Percentiles rank a stretch among this genome's conserved stretches.
phyloP scores from a whole-genome alignment of 2,888 invertebrate species.

The Lissonota sp. region DNA sequence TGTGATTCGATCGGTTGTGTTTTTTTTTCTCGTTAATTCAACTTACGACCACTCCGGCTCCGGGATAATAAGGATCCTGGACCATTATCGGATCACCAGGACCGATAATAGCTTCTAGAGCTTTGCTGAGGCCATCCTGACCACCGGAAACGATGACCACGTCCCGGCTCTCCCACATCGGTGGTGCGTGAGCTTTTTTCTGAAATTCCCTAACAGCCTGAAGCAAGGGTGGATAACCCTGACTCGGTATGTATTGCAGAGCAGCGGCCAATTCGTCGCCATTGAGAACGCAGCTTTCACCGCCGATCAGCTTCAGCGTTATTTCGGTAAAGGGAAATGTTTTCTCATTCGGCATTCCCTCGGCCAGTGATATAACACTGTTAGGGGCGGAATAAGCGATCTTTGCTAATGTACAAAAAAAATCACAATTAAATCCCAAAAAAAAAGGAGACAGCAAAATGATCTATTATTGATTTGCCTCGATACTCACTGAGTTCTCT shows the following conservation, averaged over 20 bases:
- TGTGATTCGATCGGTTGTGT: too few relatives aligned
- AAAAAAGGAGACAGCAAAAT: background rate
- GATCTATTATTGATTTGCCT: background rate
- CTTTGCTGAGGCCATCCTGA: constrained; percentile 91
- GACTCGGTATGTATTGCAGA: constrained; percentile 91
- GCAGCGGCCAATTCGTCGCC: constrained; percentile 87
- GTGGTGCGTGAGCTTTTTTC: constrained; percentile 87
- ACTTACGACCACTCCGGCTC: constrained; percentile 88
- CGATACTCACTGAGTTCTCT: constrained; percentile 85
- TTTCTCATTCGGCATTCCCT: constrained; percentile 90
- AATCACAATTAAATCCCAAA: background rate
- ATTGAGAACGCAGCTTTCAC: constrained; percentile 85
- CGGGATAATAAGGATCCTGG: constrained; percentile 90
- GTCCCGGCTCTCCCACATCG: constrained; percentile 86
- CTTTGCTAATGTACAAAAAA: constrained; percentile 82
- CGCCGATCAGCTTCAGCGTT: constrained; percentile 86
- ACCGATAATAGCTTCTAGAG: constrained; percentile 89
- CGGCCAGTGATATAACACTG: constrained; percentile 87
- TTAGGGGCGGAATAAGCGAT: constrained; percentile 84
- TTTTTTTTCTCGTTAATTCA: constrained; percentile 11
- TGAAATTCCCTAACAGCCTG: constrained; percentile 87
- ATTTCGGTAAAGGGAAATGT: constrained; percentile 89
- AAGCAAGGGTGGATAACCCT: constrained; percentile 86
- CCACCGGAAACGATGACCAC: constrained; percentile 90
- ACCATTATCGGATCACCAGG: constrained; percentile 89